Evolutionary conservation across 92 coral and sea anemone genomes (phyloP), one percentile per base, ranked within the genome.

Genomic region (Galaxea fascicularis): DNA sequence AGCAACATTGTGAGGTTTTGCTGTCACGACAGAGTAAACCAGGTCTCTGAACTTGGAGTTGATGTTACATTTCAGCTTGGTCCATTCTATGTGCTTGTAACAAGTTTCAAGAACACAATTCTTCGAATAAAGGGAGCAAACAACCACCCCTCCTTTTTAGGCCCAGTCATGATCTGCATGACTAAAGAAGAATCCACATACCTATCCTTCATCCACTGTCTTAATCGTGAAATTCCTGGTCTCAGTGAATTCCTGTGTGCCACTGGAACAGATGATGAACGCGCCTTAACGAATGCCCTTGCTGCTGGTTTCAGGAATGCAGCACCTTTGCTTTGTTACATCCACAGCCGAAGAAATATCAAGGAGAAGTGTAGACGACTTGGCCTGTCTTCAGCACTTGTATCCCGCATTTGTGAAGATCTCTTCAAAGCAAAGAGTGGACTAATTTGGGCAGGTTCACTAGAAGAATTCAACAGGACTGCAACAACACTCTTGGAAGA

Each of bases 101-200:
- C 91, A 45, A 56, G 74, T 74, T 87, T 28, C 49, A 82, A 64
- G 65, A 87, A 71, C 88, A 82, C 82, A 20, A 1, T 71, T 51
- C 87, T 86, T 24, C 13, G 21, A 46, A 87, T 86, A 4, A 86
- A 71, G 71, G 77, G 76, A 52, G 39, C 65, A 74, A 52, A 82
- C 41, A 26, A 77, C 71, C 79, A 71, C 30, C 82, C 88, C 35
- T 83, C 72, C 63, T 73, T 29, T 57, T 18, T 83, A 24, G 85
- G 92, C 49, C 92, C 89, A 41, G 76, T 88, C 20, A 88, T 76
- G 92, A 74, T 85, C 29, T 89, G 93, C 79, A 85, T 89, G 86
- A 89, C 89, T 6, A 87, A 63, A 44, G 91, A 90, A 7, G 77
- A 90, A 62, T 59, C 69, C 10, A 85, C 87, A 0, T 86, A 90